Base-by-base conservation (phyloP, 2,888 invertebrate genomes). In the Clitarchus hookeri region DNA sequence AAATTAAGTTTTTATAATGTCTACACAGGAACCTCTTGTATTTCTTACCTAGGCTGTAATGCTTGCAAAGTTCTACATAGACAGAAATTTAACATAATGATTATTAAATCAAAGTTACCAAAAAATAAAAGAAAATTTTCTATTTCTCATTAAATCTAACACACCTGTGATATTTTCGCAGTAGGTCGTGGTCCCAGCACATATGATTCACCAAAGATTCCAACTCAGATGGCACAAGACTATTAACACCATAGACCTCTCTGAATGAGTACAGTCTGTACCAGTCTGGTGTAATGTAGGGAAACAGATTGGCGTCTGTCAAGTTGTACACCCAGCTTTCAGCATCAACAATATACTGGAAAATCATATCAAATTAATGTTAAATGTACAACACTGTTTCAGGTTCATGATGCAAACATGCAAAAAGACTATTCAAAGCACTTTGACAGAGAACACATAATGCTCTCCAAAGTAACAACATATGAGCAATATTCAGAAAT, bases 251-350 rank as follows among this genome's bases (percentile, higher is more conserved):
- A 84, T 84, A 87, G 9, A 19, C 86, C 36, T 87, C 84, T 87
- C 48, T 53, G 48, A 84, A 87, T 12, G 86, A 82, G 26, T 87
- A 87, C 19, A 86, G 53, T 53, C 48, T 86, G 83, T 83, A 85
- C 87, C 87, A 87, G 4, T 83, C 78, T 23, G 87, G 87, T 83
- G n/a, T 87, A 48, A 25, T 53, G 53, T 84, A 65, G n/a, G 25
- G 48, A 25, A 83, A 83, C 16, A 85, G 27, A 48, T 87, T 87
- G 54, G 87, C 86, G 13, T 84, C 84, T 25, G 87, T 86, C 48
- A 87, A 27, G 44, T 87, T 87, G 82, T 26, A 87, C 13, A 83
- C 84, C 87, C 87, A 87, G 44, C 86, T 85, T 83, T 87, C 87
- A 36, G 78, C n/a, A 23, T 87, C 87, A 27, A 86, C 53, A 25